Evolutionary conservation across 2,113 vertebrate species (phyloP).

Genomic region (Columba janthina): DNA sequence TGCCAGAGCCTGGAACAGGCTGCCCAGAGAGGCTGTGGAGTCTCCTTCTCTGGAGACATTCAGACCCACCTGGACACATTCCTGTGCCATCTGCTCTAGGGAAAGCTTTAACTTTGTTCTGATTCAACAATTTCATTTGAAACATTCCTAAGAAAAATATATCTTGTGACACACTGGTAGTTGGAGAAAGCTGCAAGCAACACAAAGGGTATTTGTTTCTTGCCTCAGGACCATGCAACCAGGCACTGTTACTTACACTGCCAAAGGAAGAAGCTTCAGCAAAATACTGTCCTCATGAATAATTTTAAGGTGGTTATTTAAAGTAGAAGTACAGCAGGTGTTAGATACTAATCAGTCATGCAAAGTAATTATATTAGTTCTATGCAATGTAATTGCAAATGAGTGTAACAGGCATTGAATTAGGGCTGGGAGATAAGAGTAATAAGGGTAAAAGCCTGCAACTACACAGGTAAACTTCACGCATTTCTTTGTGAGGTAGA

Average conservation of each 20-base stretch:
- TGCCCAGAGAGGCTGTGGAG: no score
- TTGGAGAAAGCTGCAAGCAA: neutral
- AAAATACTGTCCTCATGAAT: neutral
- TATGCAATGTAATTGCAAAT: constrained; percentile 17
- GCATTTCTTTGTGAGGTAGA: neutral
- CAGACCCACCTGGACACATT: no score
- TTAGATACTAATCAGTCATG: neutral
- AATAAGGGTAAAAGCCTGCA: neutral
- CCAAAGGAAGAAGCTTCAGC: neutral
- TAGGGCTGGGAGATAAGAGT: neutral
- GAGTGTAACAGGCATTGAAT: neutral
- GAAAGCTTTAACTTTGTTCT: neutral
- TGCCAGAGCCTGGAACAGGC: no score
- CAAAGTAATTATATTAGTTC: constrained; percentile 24
- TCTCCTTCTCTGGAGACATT: no score
- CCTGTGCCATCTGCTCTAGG: no score
- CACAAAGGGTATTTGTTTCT: neutral
- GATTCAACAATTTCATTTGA: neutral
- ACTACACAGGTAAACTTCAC: neutral
- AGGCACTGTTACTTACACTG: neutral
- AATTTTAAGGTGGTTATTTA: constrained; percentile 36
- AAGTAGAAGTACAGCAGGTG: constrained; percentile 16
- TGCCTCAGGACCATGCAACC: no score
- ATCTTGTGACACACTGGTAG: neutral
- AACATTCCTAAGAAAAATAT: neutral